These are phyloP conservation scores for Terrapene triunguis DNA, from an alignment of 2,113 vertebrate genomes.

Conservation along the genomic window DNA sequence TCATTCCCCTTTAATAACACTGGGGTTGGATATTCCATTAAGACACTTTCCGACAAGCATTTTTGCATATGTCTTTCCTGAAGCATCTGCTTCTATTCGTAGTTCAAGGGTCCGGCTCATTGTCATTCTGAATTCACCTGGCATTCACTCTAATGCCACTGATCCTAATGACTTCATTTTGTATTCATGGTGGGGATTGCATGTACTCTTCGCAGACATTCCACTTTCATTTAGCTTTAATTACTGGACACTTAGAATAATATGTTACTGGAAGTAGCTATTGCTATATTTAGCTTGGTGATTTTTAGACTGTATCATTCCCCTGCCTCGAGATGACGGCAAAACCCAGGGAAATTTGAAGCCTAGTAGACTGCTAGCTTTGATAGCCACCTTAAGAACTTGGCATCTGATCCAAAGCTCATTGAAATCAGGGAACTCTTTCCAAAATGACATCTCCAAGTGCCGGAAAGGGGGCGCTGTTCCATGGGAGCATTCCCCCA, in stretches of 20 bases:
- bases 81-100: neutral
- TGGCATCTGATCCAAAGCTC: neutral
- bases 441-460: neutral
- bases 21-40: neutral
- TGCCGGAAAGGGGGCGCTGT: neutral
- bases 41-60: neutral
- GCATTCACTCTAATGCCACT: neutral
- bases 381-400: neutral
- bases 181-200: neutral
- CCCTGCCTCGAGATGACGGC: neutral
- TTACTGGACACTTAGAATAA: conserved; percentile 37
- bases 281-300: conserved; percentile 63
- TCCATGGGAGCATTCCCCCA: neutral
- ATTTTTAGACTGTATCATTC: conserved; percentile 24
- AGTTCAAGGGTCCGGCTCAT: neutral
- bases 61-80: neutral
- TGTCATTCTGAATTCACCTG: neutral
- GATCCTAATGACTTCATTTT: neutral
- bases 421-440: neutral
- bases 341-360: neutral
- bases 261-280: conserved; percentile 61
- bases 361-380: neutral
- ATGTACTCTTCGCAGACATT: neutral
- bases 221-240: neutral
- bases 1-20: neutral